phyloP scores from a whole-genome alignment of 2,797 vertebrate species.

The Lateolabrax maculatus region DNA sequence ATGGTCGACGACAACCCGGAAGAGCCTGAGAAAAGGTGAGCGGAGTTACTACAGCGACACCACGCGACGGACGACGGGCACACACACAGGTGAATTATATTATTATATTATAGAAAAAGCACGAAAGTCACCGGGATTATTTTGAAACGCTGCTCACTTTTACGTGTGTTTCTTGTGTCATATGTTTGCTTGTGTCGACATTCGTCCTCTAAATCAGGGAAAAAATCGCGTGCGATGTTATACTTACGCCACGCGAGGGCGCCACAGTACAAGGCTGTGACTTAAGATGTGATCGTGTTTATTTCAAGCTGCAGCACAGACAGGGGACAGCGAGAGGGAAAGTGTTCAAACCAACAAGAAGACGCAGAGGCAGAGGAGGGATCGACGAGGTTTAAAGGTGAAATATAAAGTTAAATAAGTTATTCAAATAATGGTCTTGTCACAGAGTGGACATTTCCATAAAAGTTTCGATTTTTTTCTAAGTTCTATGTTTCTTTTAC shows the following conservation, averaged over 20 bases:
- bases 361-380: neutral
- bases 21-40: neutral
- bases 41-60: slow-evolving; percentile 55
- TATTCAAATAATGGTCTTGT: neutral
- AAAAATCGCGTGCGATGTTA: neutral
- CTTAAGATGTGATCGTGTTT: neutral
- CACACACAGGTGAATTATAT: fast-evolving
- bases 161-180: fast-evolving
- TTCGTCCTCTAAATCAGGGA: fast-evolving
- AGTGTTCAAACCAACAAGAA: no score
- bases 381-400: neutral
- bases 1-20: slow-evolving; percentile 52
- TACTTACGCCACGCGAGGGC: neutral
- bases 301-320: neutral
- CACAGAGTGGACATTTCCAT: neutral
- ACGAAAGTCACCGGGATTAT: fast-evolving
- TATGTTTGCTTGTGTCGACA: neutral
- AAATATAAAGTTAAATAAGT: no score
- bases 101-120: no score
- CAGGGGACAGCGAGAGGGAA: fast-evolving
- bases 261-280: slow-evolving; percentile 6
- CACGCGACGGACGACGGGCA: neutral
- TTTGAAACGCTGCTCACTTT: neutral
- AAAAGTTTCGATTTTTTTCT: neutral
- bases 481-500: neutral